A percentile compares a stretch with the other conserved stretches of the same genome.
phyloP scores from a whole-genome alignment of 2,797 vertebrate genomes.

The Dicrostonyx torquatus region DNA sequence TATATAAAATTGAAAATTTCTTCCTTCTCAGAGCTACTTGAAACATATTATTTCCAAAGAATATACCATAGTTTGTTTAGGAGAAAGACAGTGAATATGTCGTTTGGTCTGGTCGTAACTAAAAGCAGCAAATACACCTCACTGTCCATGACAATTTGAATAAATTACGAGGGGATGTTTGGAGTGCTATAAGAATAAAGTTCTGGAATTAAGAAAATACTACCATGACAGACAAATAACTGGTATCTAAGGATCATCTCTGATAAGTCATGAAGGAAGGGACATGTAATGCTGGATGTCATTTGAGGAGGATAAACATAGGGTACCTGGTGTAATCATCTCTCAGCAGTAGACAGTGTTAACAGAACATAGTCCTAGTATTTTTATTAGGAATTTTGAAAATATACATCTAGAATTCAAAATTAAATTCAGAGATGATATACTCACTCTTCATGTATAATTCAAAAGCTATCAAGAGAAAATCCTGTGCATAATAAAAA shows the following conservation, averaged over 20 bases:
- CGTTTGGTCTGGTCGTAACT: background rate
- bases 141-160: background rate
- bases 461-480: slow-evolving; percentile 2
- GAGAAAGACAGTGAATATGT: background rate
- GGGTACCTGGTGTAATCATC: background rate
- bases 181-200: background rate
- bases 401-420: background rate
- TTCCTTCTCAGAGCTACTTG: background rate
- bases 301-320: background rate
- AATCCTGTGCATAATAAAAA: background rate
- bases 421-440: slow-evolving; percentile 42
- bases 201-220: background rate
- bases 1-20: background rate
- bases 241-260: background rate
- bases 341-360: background rate
- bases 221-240: background rate
- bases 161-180: background rate
- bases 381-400: background rate
- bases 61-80: background rate
- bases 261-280: background rate
- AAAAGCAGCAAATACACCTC: background rate
- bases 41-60: background rate
- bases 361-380: background rate
- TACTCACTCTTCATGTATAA: background rate
- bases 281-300: too few species aligned